These are phyloP conservation scores for Pterocles orientalis DNA, from an alignment of 2,113 vertebrate genomes.

Conservation along the genomic window DNA sequence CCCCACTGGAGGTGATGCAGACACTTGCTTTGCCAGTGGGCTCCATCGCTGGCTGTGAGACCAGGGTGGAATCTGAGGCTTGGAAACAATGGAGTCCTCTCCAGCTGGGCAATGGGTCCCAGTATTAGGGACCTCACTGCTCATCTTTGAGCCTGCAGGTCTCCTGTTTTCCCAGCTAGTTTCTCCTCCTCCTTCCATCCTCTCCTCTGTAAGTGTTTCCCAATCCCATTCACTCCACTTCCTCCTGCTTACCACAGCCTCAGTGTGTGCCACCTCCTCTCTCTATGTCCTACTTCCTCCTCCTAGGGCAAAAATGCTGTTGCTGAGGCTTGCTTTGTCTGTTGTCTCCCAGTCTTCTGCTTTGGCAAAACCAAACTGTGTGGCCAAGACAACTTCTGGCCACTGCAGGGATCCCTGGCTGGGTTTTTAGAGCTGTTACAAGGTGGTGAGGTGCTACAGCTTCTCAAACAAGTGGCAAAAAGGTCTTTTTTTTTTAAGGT, in stretches of 20 bases:
- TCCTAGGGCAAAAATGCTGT: neutral
- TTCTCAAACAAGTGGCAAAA: neutral
- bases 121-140: neutral
- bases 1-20: neutral
- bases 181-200: neutral
- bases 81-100: neutral
- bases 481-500: neutral
- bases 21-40: neutral
- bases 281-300: neutral
- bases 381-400: neutral
- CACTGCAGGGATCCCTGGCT: neutral
- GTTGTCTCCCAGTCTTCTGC: rapidly evolving
- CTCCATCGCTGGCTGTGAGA: neutral
- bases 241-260: neutral
- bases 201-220: neutral
- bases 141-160: neutral
- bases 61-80: neutral
- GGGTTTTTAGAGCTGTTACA: neutral
- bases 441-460: neutral
- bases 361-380: neutral
- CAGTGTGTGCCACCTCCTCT: neutral
- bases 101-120: neutral
- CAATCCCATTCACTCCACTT: neutral
- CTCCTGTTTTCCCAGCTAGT: neutral
- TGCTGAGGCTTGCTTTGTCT: rapidly evolving